Percentiles rank a stretch among this genome's conserved stretches.
These are phyloP conservation scores for Drosophila pegasa DNA, from an alignment of 2,888 invertebrate genomes.

Conservation along the genomic window DNA sequence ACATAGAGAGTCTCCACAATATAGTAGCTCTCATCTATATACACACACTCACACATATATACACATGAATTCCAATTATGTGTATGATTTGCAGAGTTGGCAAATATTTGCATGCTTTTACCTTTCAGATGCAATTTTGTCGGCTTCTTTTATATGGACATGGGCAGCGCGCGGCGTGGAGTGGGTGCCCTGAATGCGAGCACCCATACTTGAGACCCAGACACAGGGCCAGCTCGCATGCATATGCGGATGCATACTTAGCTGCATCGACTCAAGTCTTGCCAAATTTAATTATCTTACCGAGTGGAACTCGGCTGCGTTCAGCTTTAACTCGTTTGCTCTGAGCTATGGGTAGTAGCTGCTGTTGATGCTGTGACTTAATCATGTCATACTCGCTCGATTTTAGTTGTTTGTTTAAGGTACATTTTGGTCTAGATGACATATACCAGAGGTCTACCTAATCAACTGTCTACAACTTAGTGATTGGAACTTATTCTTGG, in stretches of 20 bases:
- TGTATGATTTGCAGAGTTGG: slow-evolving; percentile 73
- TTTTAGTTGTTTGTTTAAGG: too few species aligned
- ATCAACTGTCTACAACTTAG: too few species aligned
- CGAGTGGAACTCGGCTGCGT: neutral
- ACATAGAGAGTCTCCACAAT: slow-evolving; percentile 3
- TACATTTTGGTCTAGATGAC: too few species aligned
- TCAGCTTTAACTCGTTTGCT: slow-evolving; percentile 1
- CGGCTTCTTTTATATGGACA: slow-evolving; percentile 61
- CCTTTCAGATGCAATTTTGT: slow-evolving; percentile 73
- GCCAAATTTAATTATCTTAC: slow-evolving; percentile 9
- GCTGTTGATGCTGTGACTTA: neutral
- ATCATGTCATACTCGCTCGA: neutral
- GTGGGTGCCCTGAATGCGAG: slow-evolving; percentile 23
- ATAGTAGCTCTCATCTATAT: neutral
- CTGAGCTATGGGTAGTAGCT: neutral
- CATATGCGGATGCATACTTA: neutral
- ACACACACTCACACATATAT: slow-evolving; percentile 27
- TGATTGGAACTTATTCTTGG: too few species aligned
- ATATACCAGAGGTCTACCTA: too few species aligned
- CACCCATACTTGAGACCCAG: slow-evolving; percentile 10
- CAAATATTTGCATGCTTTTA: slow-evolving; percentile 71
- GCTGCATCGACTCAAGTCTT: slow-evolving; percentile 6
- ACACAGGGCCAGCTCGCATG: too few species aligned
- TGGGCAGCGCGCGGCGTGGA: slow-evolving; percentile 4
- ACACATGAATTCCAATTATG: slow-evolving; percentile 70